phyloP scores from a whole-genome alignment of 2,888 invertebrate species.

The Campaea margaritaria region DNA sequence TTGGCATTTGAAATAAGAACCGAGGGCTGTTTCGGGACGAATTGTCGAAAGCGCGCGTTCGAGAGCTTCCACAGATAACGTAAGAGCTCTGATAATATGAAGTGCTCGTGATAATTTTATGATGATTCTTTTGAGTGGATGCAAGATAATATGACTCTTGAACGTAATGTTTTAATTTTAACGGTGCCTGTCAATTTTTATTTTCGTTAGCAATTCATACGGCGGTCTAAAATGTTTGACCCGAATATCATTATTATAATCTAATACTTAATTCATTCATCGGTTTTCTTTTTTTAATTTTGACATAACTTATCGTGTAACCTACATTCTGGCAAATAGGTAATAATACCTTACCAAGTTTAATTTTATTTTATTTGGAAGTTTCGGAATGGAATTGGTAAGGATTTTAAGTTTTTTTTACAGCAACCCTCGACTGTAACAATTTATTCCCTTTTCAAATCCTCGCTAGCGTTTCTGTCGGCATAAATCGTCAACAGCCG shows the following conservation, averaged over 20 bases:
- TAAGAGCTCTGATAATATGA: slow-evolving; percentile 36
- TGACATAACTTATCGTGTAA: too few species aligned
- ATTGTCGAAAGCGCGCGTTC: slow-evolving; percentile 33
- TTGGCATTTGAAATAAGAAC: slow-evolving; percentile 32
- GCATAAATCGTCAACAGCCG: slow-evolving; percentile 72
- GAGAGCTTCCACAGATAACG: slow-evolving; percentile 30
- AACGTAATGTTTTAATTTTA: slow-evolving; percentile 19
- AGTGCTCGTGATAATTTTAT: slow-evolving; percentile 41
- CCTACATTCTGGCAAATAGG: too few species aligned
- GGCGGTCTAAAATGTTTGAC: too few species aligned
- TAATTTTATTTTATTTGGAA: too few species aligned
- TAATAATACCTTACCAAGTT: too few species aligned
- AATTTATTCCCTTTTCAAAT: slow-evolving; percentile 72
- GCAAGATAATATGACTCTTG: slow-evolving; percentile 7
- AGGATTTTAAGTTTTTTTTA: not conserved
- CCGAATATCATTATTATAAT: too few species aligned
- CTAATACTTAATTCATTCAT: too few species aligned
- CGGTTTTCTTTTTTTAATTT: too few species aligned
- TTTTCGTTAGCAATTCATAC: too few species aligned
- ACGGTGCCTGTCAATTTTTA: too few species aligned
- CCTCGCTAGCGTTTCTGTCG: slow-evolving; percentile 64
- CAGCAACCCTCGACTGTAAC: not conserved
- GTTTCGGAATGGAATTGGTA: too few species aligned
- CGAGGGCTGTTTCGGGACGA: slow-evolving; percentile 19
- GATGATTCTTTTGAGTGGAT: slow-evolving; percentile 43